Conservation (phyloP, 2,888 invertebrate genomes). For the Xestia sexstrigata region DNA sequence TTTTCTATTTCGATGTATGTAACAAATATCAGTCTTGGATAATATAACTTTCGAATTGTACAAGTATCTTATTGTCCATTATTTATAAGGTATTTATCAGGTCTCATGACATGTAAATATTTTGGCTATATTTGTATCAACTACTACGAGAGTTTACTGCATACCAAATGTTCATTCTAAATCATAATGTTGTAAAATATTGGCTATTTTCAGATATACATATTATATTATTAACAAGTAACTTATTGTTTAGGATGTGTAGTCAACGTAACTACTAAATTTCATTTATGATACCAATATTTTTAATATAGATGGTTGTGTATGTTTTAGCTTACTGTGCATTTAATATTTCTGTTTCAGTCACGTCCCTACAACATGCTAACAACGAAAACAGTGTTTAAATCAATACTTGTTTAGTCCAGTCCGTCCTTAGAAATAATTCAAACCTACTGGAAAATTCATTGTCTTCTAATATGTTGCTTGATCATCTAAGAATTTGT, state of each 20-base stretch:
- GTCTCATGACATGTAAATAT: constrained; percentile 78
- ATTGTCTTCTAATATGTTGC: constrained; percentile 20
- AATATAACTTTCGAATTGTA: constrained; percentile 75
- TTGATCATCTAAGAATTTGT: not conserved
- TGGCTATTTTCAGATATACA: constrained; percentile 79
- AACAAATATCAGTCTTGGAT: constrained; percentile 67
- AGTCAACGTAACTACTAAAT: constrained; percentile 61
- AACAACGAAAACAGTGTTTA: constrained; percentile 71
- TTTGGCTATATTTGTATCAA: constrained; percentile 75
- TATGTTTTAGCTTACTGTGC: constrained; percentile 80
- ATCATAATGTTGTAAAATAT: constrained; percentile 74
- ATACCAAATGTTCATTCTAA: constrained; percentile 80
- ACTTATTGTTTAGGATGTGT: constrained; percentile 71
- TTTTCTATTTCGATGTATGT: constrained; percentile 55
- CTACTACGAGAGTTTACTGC: constrained; percentile 73
- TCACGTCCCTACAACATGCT: constrained; percentile 67
- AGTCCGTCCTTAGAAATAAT: constrained; percentile 85
- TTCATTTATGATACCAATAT: constrained; percentile 70
- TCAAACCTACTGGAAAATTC: constrained; percentile 51
- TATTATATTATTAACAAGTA: constrained; percentile 72
- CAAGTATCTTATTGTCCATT: constrained; percentile 82
- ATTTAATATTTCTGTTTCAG: constrained; percentile 75
- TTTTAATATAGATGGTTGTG: constrained; percentile 78
- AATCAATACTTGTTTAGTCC: constrained; percentile 76
- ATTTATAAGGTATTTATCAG: constrained; percentile 76